phyloP scores from a whole-genome alignment of 1,140 invertebrate species.

The Thaumetopoea pityocampa region DNA sequence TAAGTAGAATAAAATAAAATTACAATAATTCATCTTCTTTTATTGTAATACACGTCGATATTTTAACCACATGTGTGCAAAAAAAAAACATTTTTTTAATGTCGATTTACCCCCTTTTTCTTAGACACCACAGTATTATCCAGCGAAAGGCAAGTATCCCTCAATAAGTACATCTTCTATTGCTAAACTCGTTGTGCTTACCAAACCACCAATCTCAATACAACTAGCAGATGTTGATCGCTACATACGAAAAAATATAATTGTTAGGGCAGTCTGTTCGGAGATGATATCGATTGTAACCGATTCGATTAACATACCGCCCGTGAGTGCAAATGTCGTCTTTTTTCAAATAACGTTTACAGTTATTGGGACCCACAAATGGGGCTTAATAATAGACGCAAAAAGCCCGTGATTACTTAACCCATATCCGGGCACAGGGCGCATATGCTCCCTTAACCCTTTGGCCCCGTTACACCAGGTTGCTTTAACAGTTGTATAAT shows the following conservation, averaged over 20 bases:
- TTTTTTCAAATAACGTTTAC: conserved; percentile 43
- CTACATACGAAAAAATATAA: conserved; percentile 27
- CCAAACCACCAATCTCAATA: no score
- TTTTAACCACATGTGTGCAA: no score
- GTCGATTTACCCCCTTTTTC: no score
- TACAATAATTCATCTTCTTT: no score
- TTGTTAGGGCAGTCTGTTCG: conserved; percentile 28
- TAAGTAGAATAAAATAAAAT: no score
- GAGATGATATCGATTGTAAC: conserved; percentile 33
- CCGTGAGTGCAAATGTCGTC: conserved; percentile 55
- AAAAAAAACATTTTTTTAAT: no score
- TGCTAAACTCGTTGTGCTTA: no score
- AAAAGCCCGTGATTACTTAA: conserved; percentile 71
- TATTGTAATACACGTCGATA: no score
- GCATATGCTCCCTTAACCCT: conserved; percentile 70
- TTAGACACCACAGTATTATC: no score
- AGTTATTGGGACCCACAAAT: conserved; percentile 51
- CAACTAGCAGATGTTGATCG: conserved; percentile 26
- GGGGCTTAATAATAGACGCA: conserved; percentile 58
- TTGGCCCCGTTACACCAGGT: conserved; percentile 66
- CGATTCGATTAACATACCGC: conserved; percentile 56
- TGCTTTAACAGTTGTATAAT: conserved; percentile 62
- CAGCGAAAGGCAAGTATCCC: no score
- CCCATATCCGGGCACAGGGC: conserved; percentile 65
- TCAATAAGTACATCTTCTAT: no score